Conservation (phyloP, 2,113 vertebrate species). For the Grammomys dolichurus region DNA sequence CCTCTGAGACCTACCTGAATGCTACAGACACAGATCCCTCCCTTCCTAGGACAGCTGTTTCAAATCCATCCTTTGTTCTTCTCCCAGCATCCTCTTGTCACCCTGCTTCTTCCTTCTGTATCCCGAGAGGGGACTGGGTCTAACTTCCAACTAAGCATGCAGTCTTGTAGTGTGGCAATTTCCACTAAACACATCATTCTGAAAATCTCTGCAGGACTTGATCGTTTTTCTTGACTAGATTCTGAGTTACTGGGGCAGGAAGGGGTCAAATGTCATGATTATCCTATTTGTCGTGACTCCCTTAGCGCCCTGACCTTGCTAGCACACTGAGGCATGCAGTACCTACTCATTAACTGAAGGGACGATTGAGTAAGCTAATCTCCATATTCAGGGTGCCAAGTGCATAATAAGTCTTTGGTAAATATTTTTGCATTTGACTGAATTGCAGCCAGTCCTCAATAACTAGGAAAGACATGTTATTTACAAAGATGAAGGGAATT, state of each 20-base stretch:
- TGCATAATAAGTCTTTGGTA: not conserved
- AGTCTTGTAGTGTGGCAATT: not conserved
- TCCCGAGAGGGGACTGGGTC: not conserved
- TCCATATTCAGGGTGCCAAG: not conserved
- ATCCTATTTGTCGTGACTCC: not conserved
- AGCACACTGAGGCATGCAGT: not conserved
- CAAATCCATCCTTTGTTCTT: not conserved
- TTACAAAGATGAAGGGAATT: slow-evolving; percentile 46
- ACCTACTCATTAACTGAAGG: not conserved
- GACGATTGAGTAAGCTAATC: not conserved
- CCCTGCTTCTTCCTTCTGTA: not conserved
- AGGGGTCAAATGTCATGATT: not conserved
- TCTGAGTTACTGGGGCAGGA: not conserved
- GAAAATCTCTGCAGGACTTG: not conserved
- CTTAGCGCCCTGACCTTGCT: not conserved
- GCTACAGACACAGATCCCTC: not conserved
- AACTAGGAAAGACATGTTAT: not conserved
- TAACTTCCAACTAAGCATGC: not conserved
- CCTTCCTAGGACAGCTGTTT: not conserved
- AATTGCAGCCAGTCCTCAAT: slow-evolving; percentile 53
- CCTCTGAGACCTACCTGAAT: not conserved
- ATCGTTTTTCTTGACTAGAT: not conserved
- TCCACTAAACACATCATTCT: not conserved
- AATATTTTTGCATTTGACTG: slow-evolving; percentile 40
- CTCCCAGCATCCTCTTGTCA: not conserved